These are phyloP conservation scores for Phasianus colchicus DNA, from an alignment of 2,113 vertebrate genomes.

Conservation along the genomic window DNA sequence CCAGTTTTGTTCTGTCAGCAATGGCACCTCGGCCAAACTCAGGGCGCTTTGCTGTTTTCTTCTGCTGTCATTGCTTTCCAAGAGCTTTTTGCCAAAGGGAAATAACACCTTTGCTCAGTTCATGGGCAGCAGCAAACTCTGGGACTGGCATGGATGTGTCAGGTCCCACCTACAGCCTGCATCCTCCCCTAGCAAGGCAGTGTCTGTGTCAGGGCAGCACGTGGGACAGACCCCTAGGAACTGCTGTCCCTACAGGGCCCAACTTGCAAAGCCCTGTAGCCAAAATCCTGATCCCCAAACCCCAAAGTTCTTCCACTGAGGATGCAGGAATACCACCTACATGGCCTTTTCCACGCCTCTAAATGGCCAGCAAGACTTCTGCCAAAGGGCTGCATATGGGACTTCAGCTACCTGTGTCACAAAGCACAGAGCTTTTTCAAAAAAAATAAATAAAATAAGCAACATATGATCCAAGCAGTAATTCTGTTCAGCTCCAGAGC, in stretches of 20 bases:
- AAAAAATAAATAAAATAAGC: background rate
- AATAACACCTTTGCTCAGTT: background rate
- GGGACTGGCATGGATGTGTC: background rate
- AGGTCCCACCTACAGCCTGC: background rate
- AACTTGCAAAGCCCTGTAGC: rapidly evolving
- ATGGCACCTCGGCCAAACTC: background rate
- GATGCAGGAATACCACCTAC: background rate
- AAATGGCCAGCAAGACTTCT: background rate
- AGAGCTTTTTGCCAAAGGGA: background rate
- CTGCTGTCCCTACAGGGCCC: background rate
- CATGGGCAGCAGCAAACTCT: rapidly evolving
- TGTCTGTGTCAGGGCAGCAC: background rate
- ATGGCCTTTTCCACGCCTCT: background rate
- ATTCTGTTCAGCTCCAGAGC: background rate
- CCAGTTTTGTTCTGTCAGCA: background rate
- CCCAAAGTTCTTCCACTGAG: rapidly evolving
- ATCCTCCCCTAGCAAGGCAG: background rate
- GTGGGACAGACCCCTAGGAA: background rate
- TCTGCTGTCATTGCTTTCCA: rapidly evolving
- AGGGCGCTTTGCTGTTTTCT: background rate
- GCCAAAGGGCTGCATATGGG: background rate
- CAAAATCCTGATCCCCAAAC: background rate
- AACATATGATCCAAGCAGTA: background rate
- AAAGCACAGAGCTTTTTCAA: background rate
- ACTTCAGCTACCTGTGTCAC: background rate